Evolutionary conservation across 2,797 vertebrate species (phyloP), one percentile per base, ranked within the genome.

Genomic region (Pangasius larnaudii): DNA sequence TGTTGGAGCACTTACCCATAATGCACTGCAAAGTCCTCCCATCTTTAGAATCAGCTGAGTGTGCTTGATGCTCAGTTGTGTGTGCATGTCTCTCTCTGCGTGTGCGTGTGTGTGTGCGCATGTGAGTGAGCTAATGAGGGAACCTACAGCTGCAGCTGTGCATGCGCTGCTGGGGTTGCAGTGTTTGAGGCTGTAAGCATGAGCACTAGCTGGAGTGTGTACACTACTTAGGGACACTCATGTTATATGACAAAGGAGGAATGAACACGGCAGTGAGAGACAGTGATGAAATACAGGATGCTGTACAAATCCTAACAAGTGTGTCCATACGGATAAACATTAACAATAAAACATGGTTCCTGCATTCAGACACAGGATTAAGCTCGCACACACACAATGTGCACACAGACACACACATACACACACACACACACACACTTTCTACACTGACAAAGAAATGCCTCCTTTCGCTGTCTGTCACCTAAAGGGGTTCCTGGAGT

Each of bases 401-500:
- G 27, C 14, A 30, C 42, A 46, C 42, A 46, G 7, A 46, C 42
- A 46, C 42, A 46, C 42, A 46, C 42, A 46, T 1, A 46, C 42
- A 46, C 42, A 46, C 24, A 46, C 67, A 77, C 42, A 83, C 42
- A 6, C 33, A 79, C 30, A 42, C 56, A 56, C 27, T 49, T 67
- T 59, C 22, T 88, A 53, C 42, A 36, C 16, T 71, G 36, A 61
- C 51, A 81, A 53, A 36, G 58, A 82, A 86, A 58, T 82, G 59
- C 24, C 65, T 33, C 39, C 77, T 85, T 72, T 81, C 6, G 5
- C 36, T 80, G 19, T 84, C 85, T 87, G 83, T 89, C 88, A 89
- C 90, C 88, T 85, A 71, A 69, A 90, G 86, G 75, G n/a, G 39
- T 79, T 89, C 90, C 82, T 87, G 88, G 85, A 89, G 83, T 51